A percentile compares a stretch with the other conserved stretches of the same genome.
These are phyloP conservation scores for Lycia hirtaria DNA, from an alignment of 2,888 invertebrate species.

Conservation along the genomic window DNA sequence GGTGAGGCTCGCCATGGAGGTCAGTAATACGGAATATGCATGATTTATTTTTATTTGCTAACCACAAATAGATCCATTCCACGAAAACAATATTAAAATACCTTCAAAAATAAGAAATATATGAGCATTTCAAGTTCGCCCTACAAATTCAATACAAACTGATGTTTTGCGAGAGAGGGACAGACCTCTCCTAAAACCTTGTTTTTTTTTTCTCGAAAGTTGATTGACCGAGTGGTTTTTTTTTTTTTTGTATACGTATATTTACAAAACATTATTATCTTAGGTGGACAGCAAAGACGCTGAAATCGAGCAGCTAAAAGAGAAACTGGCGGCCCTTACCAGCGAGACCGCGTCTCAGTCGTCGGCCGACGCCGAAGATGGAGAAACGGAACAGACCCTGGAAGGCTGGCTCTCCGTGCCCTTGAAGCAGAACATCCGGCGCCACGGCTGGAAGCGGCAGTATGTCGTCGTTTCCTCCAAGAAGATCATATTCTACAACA, in stretches of 20 bases:
- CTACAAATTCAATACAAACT: no score
- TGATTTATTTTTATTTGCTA: no score
- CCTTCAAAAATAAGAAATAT: no score
- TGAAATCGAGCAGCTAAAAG: slow-evolving; percentile 96
- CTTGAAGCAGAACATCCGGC: slow-evolving; percentile 96
- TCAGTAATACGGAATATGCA: slow-evolving; percentile 35
- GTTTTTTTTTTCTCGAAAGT: no score
- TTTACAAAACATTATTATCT: background rate
- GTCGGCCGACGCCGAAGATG: slow-evolving; percentile 94
- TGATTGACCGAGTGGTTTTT: no score
- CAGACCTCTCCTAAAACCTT: no score
- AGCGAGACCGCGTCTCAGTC: slow-evolving; percentile 96
- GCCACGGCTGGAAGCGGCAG: slow-evolving; percentile 98
- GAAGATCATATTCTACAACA: slow-evolving; percentile 98
- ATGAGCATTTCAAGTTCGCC: no score
- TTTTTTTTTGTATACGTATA: no score
- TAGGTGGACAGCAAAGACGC: slow-evolving; percentile 97
- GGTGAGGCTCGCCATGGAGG: slow-evolving; percentile 95
- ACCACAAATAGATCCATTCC: no score
- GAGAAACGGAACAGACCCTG: slow-evolving; percentile 91
- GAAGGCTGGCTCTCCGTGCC: slow-evolving; percentile 99
- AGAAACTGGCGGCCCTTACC: slow-evolving; percentile 91
- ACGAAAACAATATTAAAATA: no score
- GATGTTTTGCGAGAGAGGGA: no score
- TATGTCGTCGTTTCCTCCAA: slow-evolving; percentile 98